A percentile compares a stretch with the other conserved stretches of the same genome.
phyloP scores from a whole-genome alignment of 2,113 vertebrate species.

The Phaethornis superciliosus region DNA sequence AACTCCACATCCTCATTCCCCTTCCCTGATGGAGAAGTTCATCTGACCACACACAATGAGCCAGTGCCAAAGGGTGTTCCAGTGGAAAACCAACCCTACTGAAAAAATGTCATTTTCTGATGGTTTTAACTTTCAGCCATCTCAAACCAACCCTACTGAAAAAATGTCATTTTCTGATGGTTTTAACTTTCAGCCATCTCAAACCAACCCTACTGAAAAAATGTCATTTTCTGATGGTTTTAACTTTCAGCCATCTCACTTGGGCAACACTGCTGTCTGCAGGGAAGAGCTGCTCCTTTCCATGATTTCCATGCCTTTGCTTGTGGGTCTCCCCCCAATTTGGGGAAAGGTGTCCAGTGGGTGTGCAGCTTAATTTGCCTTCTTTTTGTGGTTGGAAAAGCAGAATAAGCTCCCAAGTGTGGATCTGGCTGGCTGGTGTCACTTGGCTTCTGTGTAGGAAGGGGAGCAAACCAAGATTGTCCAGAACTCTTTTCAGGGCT shows the following conservation, averaged over 20 bases:
- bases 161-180: not conserved
- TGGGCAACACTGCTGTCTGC: not conserved
- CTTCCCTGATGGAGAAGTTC: not conserved
- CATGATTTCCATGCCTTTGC: not conserved
- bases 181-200: slow-evolving; percentile 18
- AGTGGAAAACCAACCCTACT: not conserved
- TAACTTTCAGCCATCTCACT: not conserved
- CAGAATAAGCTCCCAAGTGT: not conserved
- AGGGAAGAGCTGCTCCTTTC: not conserved
- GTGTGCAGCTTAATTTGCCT: not conserved
- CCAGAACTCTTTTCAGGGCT: not conserved
- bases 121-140: slow-evolving; percentile 13
- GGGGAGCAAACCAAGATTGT: not conserved
- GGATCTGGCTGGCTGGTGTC: not conserved
- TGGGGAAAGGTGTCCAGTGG: not conserved
- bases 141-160: not conserved
- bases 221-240: slow-evolving; percentile 3
- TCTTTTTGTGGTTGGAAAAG: not conserved
- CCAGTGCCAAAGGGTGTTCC: not conserved
- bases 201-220: slow-evolving; percentile 17
- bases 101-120: not conserved
- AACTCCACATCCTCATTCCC: not conserved
- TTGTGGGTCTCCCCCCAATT: not conserved
- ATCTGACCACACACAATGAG: not conserved
- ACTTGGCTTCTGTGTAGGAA: not conserved